Base-by-base conservation (phyloP, 2,888 invertebrate species). In the Steromphala cineraria region DNA sequence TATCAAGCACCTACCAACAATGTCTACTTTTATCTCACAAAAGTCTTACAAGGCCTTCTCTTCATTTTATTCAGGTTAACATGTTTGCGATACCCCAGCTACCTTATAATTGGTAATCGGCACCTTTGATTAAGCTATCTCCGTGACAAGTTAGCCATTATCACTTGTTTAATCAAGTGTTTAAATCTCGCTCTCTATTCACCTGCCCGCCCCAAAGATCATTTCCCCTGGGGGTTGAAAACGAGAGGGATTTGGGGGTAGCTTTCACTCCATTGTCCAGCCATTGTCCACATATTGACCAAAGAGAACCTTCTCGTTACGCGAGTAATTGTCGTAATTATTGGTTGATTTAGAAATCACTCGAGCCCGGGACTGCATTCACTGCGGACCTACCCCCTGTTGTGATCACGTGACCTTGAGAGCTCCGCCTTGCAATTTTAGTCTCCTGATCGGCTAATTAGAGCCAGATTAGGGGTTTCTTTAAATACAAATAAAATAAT, bases 321-420 rank as follows among this genome's bases (percentile, higher is more conserved):
- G 74, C 31, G 40, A 74, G 56, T 79, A 79, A 79, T 79, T 75
- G 79, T 74, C 53, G 74, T 79, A 75, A 79, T 79, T 79, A 79
- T 79, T 79, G 75, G 79, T 74, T 79, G 74, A 79, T 74, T 79
- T 79, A 62, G 21, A 62, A 62, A 62, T 62, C 62, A 62, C 62
- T 62, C 62, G 62, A 62, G 62, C 62, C 62, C 62, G 62, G 28
- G 21, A 62, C 62, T 28, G 24, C 62, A 62, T 62, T 62, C 62
- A 62, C 62, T 62, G 62, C 24, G 62, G 62, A 62, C 15, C 62
- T 46, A 28, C 62, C 62, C 28, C 62, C 62, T 28, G 62, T 28
- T 17, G 62, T 28, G 28, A 62, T 62, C 62, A 62, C 62, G 62
- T 62, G 62, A 28, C 24, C 62, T 62, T 28, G 28, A 62, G 62